phyloP scores from a whole-genome alignment of 2,113 vertebrate species.

The Dicentrarchus labrax region DNA sequence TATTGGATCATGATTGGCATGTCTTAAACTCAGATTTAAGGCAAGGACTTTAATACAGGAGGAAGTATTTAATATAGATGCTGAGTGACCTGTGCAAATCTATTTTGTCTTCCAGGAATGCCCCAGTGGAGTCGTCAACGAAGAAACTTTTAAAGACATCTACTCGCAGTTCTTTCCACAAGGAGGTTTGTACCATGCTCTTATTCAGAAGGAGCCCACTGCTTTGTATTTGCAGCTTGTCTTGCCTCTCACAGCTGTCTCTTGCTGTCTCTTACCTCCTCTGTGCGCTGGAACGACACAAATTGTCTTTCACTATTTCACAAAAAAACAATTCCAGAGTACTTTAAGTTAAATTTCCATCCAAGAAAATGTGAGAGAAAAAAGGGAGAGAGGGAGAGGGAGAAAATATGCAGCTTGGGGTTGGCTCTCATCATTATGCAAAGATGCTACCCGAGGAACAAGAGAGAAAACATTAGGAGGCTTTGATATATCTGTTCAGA shows the following conservation, averaged over 20 bases:
- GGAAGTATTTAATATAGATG: neutral
- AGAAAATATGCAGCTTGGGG: slow-evolving; percentile 9
- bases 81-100: neutral
- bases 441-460: slow-evolving; percentile 45
- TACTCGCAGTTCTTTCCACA: slow-evolving; percentile 98
- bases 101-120: slow-evolving; percentile 88
- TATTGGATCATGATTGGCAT: neutral
- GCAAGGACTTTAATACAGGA: neutral
- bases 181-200: slow-evolving; percentile 89
- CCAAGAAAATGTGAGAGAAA: neutral
- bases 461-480: slow-evolving; percentile 40
- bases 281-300: neutral
- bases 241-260: neutral
- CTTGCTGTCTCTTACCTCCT: neutral
- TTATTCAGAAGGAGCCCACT: neutral
- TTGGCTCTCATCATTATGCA: slow-evolving; percentile 55
- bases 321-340: slow-evolving; percentile 12
- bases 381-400: neutral
- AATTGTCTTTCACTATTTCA: neutral
- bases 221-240: slow-evolving; percentile 4
- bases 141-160: slow-evolving; percentile 98
- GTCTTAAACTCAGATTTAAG: neutral
- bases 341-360: neutral
- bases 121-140: slow-evolving; percentile 96
- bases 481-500: slow-evolving; percentile 66